Base-by-base conservation (phyloP, 2,113 vertebrate species). In the rat (Rattus norvegicus) region DNA sequence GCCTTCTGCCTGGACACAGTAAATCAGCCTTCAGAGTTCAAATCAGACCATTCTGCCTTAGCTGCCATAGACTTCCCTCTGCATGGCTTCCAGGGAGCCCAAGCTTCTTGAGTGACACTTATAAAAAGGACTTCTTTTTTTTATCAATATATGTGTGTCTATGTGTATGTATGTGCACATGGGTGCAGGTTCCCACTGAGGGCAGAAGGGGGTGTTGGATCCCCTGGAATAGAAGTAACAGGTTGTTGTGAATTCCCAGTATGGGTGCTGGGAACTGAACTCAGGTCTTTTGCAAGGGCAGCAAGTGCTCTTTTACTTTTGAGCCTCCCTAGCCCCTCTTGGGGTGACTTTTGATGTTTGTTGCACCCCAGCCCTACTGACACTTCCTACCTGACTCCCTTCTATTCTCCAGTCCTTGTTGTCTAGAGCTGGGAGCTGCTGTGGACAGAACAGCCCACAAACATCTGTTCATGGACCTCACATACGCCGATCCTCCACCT, bases 361-460 rank as follows among this genome's bases (percentile, higher is more conserved):
- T 30, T 80, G 54, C 14, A 14, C 30, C 63, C 63, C n/a, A 77
- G 36, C 49, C 76, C 61, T 16, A 39, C n/a, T 28, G 47, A 76
- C 28, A 8, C 4, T 13, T 77, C 30, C 6, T 28, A 26, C 39
- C 73, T 65, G 20, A 63, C 16, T 72, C 94, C 79, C 79, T 65
- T 22, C 20, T 16, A 39, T 1, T 36, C n/a, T 59, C 67, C 10
- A 5, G 1, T 6, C 24, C 19, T 65, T 0, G 0, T 2, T 49
- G 49, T 43, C 72, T 26, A 47, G 12, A 89, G 49, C 83, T 56
- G 52, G 22, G 14, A 12, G 33, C 84, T 65, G 49, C 72, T 94
- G 4, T 7, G 1, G 73, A 81, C 9, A 54, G 36, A 79, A 63
- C 33, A 30, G 61, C 17, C 59, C 8, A 7, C 1, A 0, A 65